Evolutionary conservation across 1,140 invertebrate species (phyloP), one percentile per base, ranked within the genome.

Genomic region (Diabrotica undecimpunctata): DNA sequence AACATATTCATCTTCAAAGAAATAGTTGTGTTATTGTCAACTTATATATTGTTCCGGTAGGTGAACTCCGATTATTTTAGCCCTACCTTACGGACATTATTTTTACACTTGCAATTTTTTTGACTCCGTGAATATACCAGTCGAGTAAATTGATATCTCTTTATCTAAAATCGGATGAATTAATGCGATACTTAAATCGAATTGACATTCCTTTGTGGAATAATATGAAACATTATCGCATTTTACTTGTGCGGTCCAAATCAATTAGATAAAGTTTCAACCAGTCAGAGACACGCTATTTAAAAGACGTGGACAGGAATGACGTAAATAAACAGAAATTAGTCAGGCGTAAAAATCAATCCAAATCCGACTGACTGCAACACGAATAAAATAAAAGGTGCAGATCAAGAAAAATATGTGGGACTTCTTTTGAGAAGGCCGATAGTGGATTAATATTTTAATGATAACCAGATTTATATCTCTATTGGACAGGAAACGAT

Each of bases 201-300:
- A 57, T 37, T 57, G 55, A 57, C 55, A 57, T 57, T 57, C 37
- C 55, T 57, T 57, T 57, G 55, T 57, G 36, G 36, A 38, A 37
- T 57, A 57, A 38, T 37, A 57, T 57, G 37, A 57, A 57, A 57
- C n/a, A 37, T 12, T 38, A 57, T 57, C 55, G 36, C 37, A 57
- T 57, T 57, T 37, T 37, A 25, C 36, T n/a, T 57, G 55, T 25
- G 55, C 55, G 55, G 55, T 37, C 55, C 36, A n/a, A 57, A 57
- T 57, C 55, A 57, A 57, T 57, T 37, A 57, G 55, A 57, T 57
- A 57, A 57, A 25, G 55, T 37, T 57, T 35, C 37, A 37, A 57
- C 25, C n/a, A 25, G 36, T 36, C 55, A 12, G 36, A 57, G 12
- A 57, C 35, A 37, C 55, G 55, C 36, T 57, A 46, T 46, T 46